Evolutionary conservation across 2,888 invertebrate species (phyloP).

Genomic region (Lamellibrachia columna): DNA sequence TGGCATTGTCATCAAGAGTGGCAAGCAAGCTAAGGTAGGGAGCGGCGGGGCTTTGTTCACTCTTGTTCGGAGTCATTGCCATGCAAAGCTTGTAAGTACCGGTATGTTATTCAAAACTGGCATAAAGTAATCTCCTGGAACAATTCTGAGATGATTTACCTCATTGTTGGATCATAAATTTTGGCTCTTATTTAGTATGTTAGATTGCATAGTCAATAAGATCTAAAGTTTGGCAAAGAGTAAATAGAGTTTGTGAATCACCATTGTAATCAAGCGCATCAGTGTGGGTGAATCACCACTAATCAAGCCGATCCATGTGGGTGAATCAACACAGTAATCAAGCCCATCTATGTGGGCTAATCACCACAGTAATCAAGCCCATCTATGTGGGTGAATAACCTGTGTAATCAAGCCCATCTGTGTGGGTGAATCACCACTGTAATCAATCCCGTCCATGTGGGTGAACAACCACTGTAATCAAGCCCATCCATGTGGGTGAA

Average conservation of each 20-base stretch:
- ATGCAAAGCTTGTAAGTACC: not conserved
- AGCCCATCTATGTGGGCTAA: not conserved
- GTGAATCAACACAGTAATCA: not conserved
- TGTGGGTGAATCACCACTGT: not conserved
- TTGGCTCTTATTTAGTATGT: not conserved
- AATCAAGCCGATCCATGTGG: not conserved
- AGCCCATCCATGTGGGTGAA: not conserved
- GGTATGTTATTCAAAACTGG: not conserved
- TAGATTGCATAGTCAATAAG: not conserved
- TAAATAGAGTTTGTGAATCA: not conserved
- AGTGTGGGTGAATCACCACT: not conserved
- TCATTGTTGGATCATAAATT: not conserved
- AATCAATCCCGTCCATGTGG: not conserved
- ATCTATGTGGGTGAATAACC: not conserved
- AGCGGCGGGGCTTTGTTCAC: no score
- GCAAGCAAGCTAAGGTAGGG: slow-evolving; percentile 69
- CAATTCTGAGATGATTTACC: not conserved
- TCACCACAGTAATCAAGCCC: not conserved
- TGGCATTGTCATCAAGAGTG: slow-evolving; percentile 73
- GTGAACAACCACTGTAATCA: not conserved
- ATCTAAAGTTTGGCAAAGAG: not conserved
- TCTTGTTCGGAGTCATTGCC: not conserved
- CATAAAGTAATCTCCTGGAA: not conserved
- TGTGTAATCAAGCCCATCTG: not conserved
- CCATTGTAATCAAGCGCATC: not conserved